Evolutionary conservation across 2,113 vertebrate genomes (phyloP), one percentile per base, ranked within the genome.

Genomic region (Cheirogaleus medius): DNA sequence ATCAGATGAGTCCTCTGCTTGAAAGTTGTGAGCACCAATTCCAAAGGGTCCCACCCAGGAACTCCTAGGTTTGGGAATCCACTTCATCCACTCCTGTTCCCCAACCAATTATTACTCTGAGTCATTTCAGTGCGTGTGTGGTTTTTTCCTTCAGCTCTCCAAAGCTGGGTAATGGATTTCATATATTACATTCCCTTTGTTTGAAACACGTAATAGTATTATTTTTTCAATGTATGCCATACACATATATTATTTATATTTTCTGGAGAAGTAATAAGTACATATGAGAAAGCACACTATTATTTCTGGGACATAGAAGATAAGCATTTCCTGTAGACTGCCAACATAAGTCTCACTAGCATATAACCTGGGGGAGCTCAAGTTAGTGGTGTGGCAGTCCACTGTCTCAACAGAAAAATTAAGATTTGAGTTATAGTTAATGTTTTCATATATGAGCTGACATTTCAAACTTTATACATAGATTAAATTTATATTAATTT

Each of bases 31-130:
- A 54, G 13, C 5, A 18, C 6, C 25, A 34, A 47, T 56, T 69
- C n/a, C 14, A 58, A 0, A 15, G 1, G 1, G 3, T 5, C 25
- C 11, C 44, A 84, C 37, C 18, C 23, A 8, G 17, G 64, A 64
- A 25, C 7, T 18, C 18, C 68, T 52, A 13, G 7, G 27, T 76
- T 66, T 39, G 4, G 18, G 34, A 39, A 37, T 17, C 3, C 37
- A 37, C 27, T 21, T 78, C 37, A 77, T 39, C 37, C 23, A n/a
- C 12, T 77, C 39, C 27, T 15, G 17, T 60, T 32, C 15, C 29
- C 23, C 23, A 37, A 39, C 1, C 6, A 17, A 34, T 82, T 13
- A n/a, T 44, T 63, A 63, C 37, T 68, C 37, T 32, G 27, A 83
- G 47, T 44, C 54, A 39, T 29, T 29, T 89, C 34, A 21, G 23